Evolutionary conservation across 2,113 vertebrate genomes (phyloP).

Genomic region (Loxodonta africana): DNA sequence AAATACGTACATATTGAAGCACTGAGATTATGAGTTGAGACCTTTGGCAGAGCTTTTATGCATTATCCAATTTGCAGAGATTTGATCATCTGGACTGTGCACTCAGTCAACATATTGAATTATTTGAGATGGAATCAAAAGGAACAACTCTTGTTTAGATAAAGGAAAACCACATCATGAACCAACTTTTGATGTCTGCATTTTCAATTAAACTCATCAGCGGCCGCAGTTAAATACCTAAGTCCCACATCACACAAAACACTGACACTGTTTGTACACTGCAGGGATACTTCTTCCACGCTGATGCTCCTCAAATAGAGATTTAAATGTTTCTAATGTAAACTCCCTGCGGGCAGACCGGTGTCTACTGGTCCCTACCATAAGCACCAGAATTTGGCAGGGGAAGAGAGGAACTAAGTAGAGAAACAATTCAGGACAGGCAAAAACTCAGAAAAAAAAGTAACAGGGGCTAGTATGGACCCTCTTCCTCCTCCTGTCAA

Average conservation of each 20-base stretch:
- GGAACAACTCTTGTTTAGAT: background rate
- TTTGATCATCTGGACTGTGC: background rate
- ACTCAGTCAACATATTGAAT: background rate
- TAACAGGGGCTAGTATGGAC: too few relatives aligned
- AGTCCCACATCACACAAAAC: background rate
- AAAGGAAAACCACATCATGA: slow-evolving; percentile 1
- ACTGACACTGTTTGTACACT: background rate
- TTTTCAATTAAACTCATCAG: background rate
- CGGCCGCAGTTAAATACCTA: background rate
- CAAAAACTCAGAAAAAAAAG: background rate
- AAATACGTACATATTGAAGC: background rate
- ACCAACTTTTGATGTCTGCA: background rate
- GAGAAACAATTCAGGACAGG: background rate
- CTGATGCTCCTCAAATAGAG: background rate
- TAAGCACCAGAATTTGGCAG: background rate
- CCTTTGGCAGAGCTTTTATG: background rate
- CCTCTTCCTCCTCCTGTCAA: background rate
- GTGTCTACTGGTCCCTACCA: fast-evolving
- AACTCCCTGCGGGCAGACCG: background rate
- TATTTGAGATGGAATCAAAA: slow-evolving; percentile 13
- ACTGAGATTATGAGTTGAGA: background rate
- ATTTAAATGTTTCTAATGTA: background rate
- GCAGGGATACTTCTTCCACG: background rate
- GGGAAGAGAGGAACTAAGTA: background rate
- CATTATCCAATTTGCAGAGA: slow-evolving; percentile 10